phyloP scores from a whole-genome alignment of 2,113 vertebrate genomes.

The Propithecus coquereli region DNA sequence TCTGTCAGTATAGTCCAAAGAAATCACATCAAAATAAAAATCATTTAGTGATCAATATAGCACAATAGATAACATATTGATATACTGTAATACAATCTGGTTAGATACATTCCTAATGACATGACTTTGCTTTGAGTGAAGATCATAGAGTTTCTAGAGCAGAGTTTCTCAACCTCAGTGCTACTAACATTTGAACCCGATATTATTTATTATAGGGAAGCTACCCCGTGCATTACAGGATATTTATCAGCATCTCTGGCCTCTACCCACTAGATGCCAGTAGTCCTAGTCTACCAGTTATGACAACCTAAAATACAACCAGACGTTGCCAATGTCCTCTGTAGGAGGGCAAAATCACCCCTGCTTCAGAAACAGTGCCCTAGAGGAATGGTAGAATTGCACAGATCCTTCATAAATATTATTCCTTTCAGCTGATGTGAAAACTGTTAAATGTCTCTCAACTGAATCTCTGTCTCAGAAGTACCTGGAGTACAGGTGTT shows the following conservation, averaged over 20 bases:
- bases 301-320: not conserved
- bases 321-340: not conserved
- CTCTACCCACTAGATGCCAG: not conserved
- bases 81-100: not conserved
- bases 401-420: not conserved
- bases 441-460: not conserved
- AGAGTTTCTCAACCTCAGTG: not conserved
- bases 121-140: not conserved
- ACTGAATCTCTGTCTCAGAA: not conserved
- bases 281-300: not conserved
- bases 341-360: not conserved
- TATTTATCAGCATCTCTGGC: not conserved
- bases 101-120: not conserved
- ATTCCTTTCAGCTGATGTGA: not conserved
- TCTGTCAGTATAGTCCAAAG: not conserved
- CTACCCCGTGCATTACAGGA: not conserved
- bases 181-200: not conserved
- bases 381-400: not conserved
- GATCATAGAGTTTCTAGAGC: not conserved
- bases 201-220: not conserved
- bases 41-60: not conserved
- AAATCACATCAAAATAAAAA: not conserved
- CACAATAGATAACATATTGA: not conserved
- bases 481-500: not conserved
- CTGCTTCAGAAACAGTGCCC: not conserved